These are phyloP conservation scores for Drosophila busckii DNA, from an alignment of 1,140 invertebrate species.

Conservation along the genomic window DNA sequence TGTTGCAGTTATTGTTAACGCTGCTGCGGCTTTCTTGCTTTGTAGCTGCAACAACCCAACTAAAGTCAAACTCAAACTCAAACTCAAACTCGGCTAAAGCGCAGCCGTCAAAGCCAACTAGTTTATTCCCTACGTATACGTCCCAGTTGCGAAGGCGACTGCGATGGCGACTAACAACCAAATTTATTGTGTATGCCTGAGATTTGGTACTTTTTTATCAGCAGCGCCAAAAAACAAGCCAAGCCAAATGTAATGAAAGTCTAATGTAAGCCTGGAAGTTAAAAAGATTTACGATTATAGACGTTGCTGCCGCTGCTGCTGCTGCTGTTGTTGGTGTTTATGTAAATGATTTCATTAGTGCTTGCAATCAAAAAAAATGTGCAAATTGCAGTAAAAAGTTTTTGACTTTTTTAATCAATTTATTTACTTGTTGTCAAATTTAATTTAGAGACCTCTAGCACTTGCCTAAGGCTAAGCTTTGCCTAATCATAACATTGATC, in stretches of 20 bases:
- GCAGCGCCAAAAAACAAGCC: slow-evolving; percentile 9
- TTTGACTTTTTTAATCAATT: too few species aligned
- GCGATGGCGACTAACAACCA: too few species aligned
- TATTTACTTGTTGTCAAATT: too few species aligned
- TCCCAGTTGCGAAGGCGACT: too few species aligned
- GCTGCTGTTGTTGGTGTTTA: too few species aligned
- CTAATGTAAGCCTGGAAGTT: slow-evolving; percentile 25
- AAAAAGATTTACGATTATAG: not conserved
- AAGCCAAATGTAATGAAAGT: slow-evolving; percentile 18
- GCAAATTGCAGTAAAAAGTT: too few species aligned
- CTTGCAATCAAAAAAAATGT: too few species aligned
- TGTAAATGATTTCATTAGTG: too few species aligned
- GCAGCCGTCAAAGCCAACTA: slow-evolving; percentile 25
- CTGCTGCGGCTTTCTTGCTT: slow-evolving; percentile 59
- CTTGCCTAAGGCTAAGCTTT: not conserved
- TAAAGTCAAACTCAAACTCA: slow-evolving; percentile 20
- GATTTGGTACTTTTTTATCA: slow-evolving; percentile 25
- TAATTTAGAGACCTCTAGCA: too few species aligned
- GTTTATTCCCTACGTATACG: slow-evolving; percentile 53
- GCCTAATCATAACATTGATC: slow-evolving; percentile 44
- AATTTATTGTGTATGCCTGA: not conserved
- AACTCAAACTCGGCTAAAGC: too few species aligned
- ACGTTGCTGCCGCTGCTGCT: too few species aligned
- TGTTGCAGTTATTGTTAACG: slow-evolving; percentile 69
- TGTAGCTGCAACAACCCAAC: slow-evolving; percentile 31